Base-by-base conservation (phyloP, 1,140 invertebrate species). In the Platyura marginata region DNA sequence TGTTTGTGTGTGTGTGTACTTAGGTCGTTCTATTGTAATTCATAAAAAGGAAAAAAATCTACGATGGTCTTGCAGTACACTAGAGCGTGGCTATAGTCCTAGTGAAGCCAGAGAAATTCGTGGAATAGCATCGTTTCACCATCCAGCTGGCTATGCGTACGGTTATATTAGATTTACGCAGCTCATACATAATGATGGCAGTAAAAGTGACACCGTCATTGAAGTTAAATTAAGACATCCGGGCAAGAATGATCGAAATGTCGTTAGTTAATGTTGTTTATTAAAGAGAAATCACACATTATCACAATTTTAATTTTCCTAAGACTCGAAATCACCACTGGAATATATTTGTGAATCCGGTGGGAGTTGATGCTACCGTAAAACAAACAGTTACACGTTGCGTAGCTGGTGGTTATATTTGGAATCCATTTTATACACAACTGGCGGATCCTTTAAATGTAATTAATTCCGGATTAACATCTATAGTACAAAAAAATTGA, bases 401-500 rank as follows among this genome's bases (percentile, higher is more conserved):
- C 61, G 79, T 86, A 3, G 90, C 88, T 5, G 82, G 80, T 36
- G 90, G 90, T 19, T 91, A 86, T 54, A 71, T 81, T 21, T 96
- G 88, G 86, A 95, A 95, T 68, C 91, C 92, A 0, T 89, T 80
- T 62, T 87, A 82, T 49, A 88, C 86, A 18, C 86, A 90, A 64
- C 63, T 91, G 5, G 86, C 85, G 2, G 83, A 90, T 68, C 81
- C 86, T 2, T 67, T 85, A 13, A 88, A 90, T 65, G 88, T 92
- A 68, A 73, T n/a, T n/a, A n/a, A n/a, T n/a, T n/a, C n/a, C n/a
- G n/a, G n/a, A n/a, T n/a, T n/a, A n/a, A n/a, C n/a, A n/a, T n/a
- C n/a, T n/a, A n/a, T n/a, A n/a, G n/a, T n/a, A n/a, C n/a, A n/a
- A n/a, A n/a, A n/a, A n/a, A n/a, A n/a, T n/a, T n/a, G n/a, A n/a